phyloP scores from a whole-genome alignment of 1,140 invertebrate genomes.

The Whitmania pigra region DNA sequence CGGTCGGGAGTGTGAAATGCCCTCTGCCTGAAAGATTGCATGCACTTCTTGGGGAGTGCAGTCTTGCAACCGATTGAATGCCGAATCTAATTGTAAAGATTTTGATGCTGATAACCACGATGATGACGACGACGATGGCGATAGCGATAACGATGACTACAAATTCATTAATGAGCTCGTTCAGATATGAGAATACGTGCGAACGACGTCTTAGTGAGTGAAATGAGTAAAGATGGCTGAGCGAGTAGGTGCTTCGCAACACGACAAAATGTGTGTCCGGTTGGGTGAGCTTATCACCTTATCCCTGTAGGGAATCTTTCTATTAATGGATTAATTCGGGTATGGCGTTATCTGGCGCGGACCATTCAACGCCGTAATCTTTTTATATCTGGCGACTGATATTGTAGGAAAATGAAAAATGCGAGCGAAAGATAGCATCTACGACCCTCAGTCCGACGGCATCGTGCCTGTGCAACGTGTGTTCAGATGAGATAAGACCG shows the following conservation, averaged over 20 bases:
- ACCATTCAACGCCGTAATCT: constrained; percentile 14
- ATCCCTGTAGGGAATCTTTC: constrained; percentile 10
- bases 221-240: neutral
- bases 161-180: no score
- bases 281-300: constrained; percentile 5
- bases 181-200: neutral
- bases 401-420: constrained; percentile 18
- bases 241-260: neutral
- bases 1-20: no score
- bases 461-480: constrained; percentile 7
- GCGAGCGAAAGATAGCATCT: neutral
- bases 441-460: neutral
- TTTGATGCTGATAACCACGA: no score
- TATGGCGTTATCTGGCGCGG: constrained; percentile 12
- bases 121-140: no score
- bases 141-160: no score
- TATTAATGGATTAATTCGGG: constrained; percentile 20
- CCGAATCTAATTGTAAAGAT: no score
- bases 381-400: constrained; percentile 19
- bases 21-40: no score
- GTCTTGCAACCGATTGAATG: no score
- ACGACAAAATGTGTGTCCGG: constrained; percentile 8
- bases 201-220: neutral
- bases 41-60: no score
- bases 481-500: constrained; percentile 14